A percentile compares a stretch with the other conserved stretches of the same genome.
These are phyloP conservation scores for Tragelaphus imberbis DNA, from an alignment of 2,113 vertebrate species.

Conservation along the genomic window DNA sequence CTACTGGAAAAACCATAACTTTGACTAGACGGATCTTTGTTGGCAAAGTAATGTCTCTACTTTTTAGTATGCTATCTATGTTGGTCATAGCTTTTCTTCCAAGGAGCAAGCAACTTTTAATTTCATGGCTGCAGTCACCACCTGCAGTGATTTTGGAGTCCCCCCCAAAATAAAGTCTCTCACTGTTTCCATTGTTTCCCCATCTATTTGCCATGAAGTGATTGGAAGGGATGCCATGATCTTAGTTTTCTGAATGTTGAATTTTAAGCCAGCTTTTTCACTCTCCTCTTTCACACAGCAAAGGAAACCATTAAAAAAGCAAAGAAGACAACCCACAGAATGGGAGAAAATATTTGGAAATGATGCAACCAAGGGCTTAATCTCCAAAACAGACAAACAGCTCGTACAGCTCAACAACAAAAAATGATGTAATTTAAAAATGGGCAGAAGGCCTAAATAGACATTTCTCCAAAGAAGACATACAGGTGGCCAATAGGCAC, in stretches of 20 bases:
- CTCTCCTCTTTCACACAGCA: not conserved
- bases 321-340: not conserved
- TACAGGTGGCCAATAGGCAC: not conserved
- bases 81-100: not conserved
- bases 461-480: not conserved
- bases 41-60: not conserved
- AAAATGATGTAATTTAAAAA: not conserved
- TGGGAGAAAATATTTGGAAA: not conserved
- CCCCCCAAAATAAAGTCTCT: not conserved
- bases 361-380: not conserved
- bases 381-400: not conserved
- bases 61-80: not conserved
- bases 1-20: not conserved
- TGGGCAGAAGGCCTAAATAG: not conserved
- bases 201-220: not conserved
- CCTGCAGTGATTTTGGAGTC: not conserved
- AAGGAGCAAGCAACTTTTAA: not conserved
- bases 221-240: not conserved
- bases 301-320: not conserved
- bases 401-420: not conserved
- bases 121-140: not conserved
- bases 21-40: not conserved
- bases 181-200: not conserved
- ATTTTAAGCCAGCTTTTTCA: not conserved
- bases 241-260: not conserved